Evolutionary conservation across 2,113 vertebrate species (phyloP), one percentile per base, ranked within the genome.

Genomic region (Saiga tatarica): DNA sequence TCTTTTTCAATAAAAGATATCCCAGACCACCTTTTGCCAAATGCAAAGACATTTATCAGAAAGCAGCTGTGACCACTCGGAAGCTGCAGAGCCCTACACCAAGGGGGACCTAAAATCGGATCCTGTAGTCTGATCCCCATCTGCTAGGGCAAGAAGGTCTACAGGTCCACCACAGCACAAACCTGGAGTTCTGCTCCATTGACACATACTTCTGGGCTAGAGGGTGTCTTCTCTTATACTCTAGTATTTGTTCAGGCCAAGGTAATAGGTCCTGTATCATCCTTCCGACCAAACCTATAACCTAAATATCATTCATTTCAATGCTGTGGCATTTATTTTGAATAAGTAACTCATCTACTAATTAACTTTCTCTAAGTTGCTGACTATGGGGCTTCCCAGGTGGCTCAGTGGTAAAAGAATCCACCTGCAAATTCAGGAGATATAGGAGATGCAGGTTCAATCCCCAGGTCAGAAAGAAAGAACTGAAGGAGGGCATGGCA

Each of bases 331-430:
- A 95, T 42, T 67, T 36, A 88, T 88, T 89, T 95, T 85, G 55
- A 92, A 94, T 92, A 94, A 97, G 25, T n/a, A 91, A 85, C 7
- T 89, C 42, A 87, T 52, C 21, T 52, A 85, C n/a, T 95, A 85
- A 92, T 64, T 89, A 97, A 89, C 26, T 57, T 28, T 52, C 10
- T 19, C 21, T 42, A 83, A 89, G 60, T 16, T 33, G 36, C n/a
- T 74, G 21, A 42, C 71, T 76, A 76, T 76, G 39, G 39, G 12
- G 36, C 23, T 76, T 42, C 23, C 39, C 23, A 76, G 71, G 39
- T 76, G 36, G 39, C 23, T 76, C 71, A 26, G 12, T 42, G 71
- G 71, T 42, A 76, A 74, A 74, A 74, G 71, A 76, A 76, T 42
- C 36, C 21, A 76, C 71, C 71, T 26, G 36, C 71, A 76, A 76